A percentile compares a stretch with the other conserved stretches of the same genome.
Evolutionary conservation across 1,140 invertebrate species (phyloP).

Genomic region (Calliopsis andreniformis): DNA sequence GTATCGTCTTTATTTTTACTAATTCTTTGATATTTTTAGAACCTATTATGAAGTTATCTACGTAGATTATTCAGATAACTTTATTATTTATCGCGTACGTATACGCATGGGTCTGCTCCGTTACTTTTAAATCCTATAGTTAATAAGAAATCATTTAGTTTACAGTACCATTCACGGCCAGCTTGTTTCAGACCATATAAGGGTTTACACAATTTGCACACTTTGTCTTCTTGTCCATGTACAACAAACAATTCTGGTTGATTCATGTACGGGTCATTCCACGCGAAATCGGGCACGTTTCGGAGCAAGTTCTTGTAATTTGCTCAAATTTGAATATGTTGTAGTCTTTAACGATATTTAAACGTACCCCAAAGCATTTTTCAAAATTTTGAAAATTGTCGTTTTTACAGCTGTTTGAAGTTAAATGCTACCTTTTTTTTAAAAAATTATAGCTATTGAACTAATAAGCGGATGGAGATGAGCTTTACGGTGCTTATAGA

Average conservation of each 20-base stretch:
- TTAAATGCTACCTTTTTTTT: too few relatives aligned
- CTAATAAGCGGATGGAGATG: too few relatives aligned
- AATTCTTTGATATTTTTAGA: slow-evolving; percentile 1
- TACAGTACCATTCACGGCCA: slow-evolving; percentile 24
- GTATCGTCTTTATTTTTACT: background rate
- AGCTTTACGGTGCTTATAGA: too few relatives aligned
- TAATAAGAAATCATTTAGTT: background rate
- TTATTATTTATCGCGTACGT: background rate
- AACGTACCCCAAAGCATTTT: too few relatives aligned
- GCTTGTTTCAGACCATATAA: slow-evolving; percentile 25
- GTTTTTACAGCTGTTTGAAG: too few relatives aligned
- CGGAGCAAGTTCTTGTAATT: too few relatives aligned
- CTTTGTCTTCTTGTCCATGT: background rate
- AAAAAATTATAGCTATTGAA: too few relatives aligned
- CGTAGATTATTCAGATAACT: slow-evolving; percentile 13
- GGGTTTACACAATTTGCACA: slow-evolving; percentile 18
- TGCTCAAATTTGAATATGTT: too few relatives aligned
- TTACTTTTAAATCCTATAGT: background rate
- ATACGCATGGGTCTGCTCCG: slow-evolving; percentile 11
- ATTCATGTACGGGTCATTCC: too few relatives aligned
- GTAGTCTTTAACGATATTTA: too few relatives aligned
- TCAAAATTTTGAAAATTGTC: too few relatives aligned
- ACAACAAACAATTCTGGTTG: slow-evolving; percentile 5
- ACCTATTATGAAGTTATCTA: slow-evolving; percentile 7
- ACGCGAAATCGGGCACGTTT: too few relatives aligned